Evolutionary conservation across 2,113 vertebrate species (phyloP).

Genomic region (Carassius auratus): DNA sequence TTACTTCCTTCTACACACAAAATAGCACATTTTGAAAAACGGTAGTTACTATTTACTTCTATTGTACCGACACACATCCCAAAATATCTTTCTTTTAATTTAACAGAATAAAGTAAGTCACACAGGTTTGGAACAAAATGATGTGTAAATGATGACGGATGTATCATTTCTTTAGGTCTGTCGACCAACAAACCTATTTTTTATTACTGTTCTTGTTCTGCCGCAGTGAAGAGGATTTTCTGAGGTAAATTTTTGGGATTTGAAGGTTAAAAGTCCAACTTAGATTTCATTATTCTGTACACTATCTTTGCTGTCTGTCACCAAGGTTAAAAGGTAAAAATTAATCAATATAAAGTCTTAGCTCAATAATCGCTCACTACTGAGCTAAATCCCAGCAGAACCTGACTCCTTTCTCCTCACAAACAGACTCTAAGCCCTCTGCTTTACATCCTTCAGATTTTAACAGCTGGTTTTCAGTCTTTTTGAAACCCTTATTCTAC

Average conservation of each 20-base stretch:
- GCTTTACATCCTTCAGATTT: slow-evolving; percentile 3
- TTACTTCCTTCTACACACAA: not conserved
- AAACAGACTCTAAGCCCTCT: not conserved
- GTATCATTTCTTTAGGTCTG: not conserved
- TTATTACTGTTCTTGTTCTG: not conserved
- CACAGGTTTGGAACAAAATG: not conserved
- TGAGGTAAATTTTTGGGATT: slow-evolving; percentile 33
- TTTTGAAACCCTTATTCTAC: not conserved
- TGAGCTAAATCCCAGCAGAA: not conserved
- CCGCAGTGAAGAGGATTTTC: not conserved
- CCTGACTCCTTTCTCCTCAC: not conserved
- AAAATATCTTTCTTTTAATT: not conserved
- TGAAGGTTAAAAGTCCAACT: slow-evolving; percentile 47
- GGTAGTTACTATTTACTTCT: not conserved
- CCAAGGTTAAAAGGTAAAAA: slow-evolving; percentile 67
- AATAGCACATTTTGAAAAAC: not conserved
- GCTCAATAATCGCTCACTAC: not conserved
- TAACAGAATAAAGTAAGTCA: not conserved
- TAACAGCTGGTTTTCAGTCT: slow-evolving; percentile 3
- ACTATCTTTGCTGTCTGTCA: slow-evolving; percentile 54
- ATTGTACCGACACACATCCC: not conserved
- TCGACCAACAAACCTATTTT: not conserved
- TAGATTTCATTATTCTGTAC: slow-evolving; percentile 40
- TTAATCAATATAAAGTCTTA: slow-evolving; percentile 58
- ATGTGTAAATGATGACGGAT: not conserved